Base-by-base conservation (phyloP, 2,113 vertebrate species). In the Ailuropoda melanoleuca region DNA sequence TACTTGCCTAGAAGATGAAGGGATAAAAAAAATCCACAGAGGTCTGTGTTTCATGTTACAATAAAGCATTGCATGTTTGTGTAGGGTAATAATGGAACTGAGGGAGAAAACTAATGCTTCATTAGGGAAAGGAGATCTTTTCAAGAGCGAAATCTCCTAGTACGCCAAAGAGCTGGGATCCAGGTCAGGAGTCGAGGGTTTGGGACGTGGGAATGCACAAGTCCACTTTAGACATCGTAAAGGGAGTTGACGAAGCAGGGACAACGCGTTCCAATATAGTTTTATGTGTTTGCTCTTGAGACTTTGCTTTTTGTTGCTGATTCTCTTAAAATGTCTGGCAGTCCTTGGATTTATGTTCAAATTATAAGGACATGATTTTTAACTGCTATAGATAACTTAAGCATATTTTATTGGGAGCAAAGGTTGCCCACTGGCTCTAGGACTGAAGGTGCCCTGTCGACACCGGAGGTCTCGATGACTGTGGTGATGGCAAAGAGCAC, bases 361-460 rank as follows among this genome's bases (percentile, higher is more conserved):
- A 26, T 66, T 43, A 19, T 37, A 58, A 93, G 24, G 10, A 56
- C 4, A 62, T 55, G 19, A 39, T 8, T 64, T 39, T 46, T 84
- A 70, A 50, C 50, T 86, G 50, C 17, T 46, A 21, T 4, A 37
- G 11, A 1, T 26, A 43, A 10, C 50, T 80, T 72, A 31, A 58
- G 8, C 0, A 43, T 34, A 55, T 39, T 39, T 72, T 53, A 29
- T 26, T 46, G 8, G 53, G 68, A 70, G 9, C 17, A 66, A 23
- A 21, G 14, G 14, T 10, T 31, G 6, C 4, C 19, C 90, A 13
- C 4, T 85, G 31, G 1, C 31, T 86, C 1, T 66, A 60, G 26
- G 31, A 1, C 78, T 86, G 12, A 29, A 4, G 0, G 4, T 15
- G 4, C 0, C 18, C 15, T 62, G 0, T 37, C 4, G 55, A 55